Conservation (phyloP, 2,797 vertebrate species). For the Leptodactylus fallax region DNA sequence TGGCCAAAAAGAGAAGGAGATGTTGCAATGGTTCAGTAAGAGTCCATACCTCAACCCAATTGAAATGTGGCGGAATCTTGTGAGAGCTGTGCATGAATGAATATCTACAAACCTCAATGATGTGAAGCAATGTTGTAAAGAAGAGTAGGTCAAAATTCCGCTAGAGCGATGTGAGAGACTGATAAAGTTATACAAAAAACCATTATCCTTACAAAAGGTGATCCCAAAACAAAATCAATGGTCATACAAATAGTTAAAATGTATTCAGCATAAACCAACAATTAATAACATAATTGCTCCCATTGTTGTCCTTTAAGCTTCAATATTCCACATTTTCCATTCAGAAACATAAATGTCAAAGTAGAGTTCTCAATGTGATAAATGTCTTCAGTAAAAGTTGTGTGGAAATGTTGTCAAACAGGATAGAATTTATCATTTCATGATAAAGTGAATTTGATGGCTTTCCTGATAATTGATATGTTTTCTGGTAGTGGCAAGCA, state of each 20-base stretch:
- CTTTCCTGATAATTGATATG: not conserved
- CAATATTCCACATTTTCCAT: not conserved
- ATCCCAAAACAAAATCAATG: not conserved
- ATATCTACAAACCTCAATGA: too few species aligned
- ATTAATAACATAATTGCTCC: not conserved
- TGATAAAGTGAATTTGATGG: not conserved
- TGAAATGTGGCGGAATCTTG: too few species aligned
- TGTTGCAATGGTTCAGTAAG: too few species aligned
- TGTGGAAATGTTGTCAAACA: constrained; percentile 14
- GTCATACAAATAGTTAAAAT: not conserved
- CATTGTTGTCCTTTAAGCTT: not conserved
- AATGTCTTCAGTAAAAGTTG: constrained; percentile 11
- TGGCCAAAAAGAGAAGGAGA: too few species aligned
- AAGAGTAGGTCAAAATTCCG: too few species aligned
- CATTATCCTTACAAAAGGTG: too few species aligned
- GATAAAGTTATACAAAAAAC: too few species aligned
- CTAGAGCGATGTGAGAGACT: too few species aligned
- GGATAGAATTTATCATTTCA: not conserved
- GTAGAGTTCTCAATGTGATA: not conserved
- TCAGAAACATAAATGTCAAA: constrained; percentile 31
- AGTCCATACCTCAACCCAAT: too few species aligned
- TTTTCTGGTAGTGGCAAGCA: constrained; percentile 7
- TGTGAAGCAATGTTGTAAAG: too few species aligned
- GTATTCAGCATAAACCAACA: not conserved
- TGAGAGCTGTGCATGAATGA: too few species aligned